Evolutionary conservation across 2,113 vertebrate species (phyloP), one percentile per base, ranked within the genome.

Genomic region (Hippoglossus stenolepis): DNA sequence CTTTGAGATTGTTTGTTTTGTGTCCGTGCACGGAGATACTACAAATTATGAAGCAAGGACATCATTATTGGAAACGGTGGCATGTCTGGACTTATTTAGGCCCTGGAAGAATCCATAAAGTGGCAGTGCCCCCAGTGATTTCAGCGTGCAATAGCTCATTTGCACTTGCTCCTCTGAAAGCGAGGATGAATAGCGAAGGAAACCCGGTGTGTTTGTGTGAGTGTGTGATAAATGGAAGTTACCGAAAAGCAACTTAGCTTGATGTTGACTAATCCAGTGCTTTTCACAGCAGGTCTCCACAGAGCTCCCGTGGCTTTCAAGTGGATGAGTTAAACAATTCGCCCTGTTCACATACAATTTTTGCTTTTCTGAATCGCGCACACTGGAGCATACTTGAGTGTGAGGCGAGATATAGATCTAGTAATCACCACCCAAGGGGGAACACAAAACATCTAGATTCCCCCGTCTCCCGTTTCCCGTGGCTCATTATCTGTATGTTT

Each of bases 41-140:
- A 53, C 60, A 73, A 77, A 84, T 84, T 73, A 82, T 56, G 51
- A 73, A 77, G 68, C 73, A 83, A 26, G 65, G 49, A 73, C 65
- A 26, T 81, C 56, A 79, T 65, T 75, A 75, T 57, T 64, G 75
- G 60, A 76, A 51, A 49, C n/a, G 43, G 69, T 40, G 45, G 65
- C 58, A 70, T 63, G 72, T 67, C 43, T 38, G 43, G 23, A 47
- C 23, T 70, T 71, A 73, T 66, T 86, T 69, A 65, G 23, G 43
- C 58, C 58, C 40, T 18, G 10, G 70, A 67, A 20, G 2, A 83
- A 78, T 80, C n/a, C 56, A 83, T 73, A 40, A 10, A 67, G 51
- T 28, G 23, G 56, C 12, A 14, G 60, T 60, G 53, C 20, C 64
- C 28, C 73, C 18, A 57, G 62, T 56, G 49, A 43, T 61, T 84